These are phyloP conservation scores for Avahi laniger DNA, from an alignment of 2,797 vertebrate genomes.

Conservation along the genomic window DNA sequence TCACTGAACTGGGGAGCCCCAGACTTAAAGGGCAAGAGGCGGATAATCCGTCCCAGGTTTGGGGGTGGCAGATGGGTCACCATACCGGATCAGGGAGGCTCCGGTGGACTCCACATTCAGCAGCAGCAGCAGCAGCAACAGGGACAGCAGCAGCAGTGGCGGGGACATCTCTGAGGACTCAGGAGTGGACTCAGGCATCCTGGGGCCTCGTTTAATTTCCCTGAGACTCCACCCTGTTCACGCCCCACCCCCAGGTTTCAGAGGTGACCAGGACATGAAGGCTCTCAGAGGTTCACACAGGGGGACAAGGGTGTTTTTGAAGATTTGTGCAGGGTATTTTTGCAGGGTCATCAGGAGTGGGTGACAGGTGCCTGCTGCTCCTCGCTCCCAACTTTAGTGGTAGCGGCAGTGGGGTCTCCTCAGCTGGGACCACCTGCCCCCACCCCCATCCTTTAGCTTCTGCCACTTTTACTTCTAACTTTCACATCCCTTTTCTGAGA, in stretches of 20 bases:
- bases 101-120: accelerated
- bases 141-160: accelerated
- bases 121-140: not conserved
- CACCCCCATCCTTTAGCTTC: not conserved
- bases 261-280: not conserved
- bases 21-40: not conserved
- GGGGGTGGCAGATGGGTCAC: not conserved
- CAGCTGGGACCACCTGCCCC: accelerated
- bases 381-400: accelerated
- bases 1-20: not conserved
- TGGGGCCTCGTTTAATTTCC: not conserved
- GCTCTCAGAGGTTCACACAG: not conserved
- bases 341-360: not conserved
- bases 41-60: not conserved
- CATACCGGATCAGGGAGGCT: conserved; percentile 66
- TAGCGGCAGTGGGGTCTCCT: not conserved
- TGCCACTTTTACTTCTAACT: not conserved
- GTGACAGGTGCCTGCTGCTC: accelerated
- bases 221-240: conserved; percentile 7
- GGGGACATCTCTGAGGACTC: conserved; percentile 5
- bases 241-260: not conserved
- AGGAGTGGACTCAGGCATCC: accelerated
- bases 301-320: not conserved
- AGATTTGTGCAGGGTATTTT: not conserved
- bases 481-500: conserved; percentile 58